Conservation (phyloP, 2,113 vertebrate species). For the Colius striatus region DNA sequence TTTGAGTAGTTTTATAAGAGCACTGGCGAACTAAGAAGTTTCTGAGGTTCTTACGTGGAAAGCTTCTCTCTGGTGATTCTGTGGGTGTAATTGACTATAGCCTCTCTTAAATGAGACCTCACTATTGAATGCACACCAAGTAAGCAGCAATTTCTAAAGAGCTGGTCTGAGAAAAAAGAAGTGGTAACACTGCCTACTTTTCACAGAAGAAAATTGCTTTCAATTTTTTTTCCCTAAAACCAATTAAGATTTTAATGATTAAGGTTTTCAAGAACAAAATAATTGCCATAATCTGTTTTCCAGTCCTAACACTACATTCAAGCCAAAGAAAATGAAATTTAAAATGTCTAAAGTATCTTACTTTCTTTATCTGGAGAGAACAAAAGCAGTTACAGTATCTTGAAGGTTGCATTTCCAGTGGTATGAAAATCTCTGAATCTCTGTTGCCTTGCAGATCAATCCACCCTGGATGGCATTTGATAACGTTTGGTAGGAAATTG, state of each 20-base stretch:
- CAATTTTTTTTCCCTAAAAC: not conserved
- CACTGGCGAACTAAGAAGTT: not conserved
- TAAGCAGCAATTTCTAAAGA: not conserved
- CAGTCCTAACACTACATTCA: not conserved
- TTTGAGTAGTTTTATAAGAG: not conserved
- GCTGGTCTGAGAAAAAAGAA: not conserved
- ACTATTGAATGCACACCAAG: not conserved
- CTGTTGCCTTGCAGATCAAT: not conserved
- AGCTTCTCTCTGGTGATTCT: not conserved
- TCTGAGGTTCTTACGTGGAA: not conserved
- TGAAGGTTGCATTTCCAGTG: not conserved
- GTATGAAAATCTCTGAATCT: not conserved
- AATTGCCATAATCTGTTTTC: not conserved
- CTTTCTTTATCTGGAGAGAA: not conserved
- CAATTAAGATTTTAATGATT: not conserved
- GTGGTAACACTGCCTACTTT: not conserved
- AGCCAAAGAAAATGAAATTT: not conserved
- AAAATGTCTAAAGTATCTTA: not conserved
- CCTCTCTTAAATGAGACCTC: not conserved
- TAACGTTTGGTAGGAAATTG: not conserved
- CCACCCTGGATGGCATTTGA: not conserved
- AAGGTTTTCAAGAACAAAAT: not conserved
- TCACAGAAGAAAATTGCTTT: not conserved
- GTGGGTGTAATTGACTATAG: not conserved
- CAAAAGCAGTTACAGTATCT: not conserved